Evolutionary conservation across 2,888 invertebrate species (phyloP), one percentile per base, ranked within the genome.

Genomic region (Saturnia japonica): DNA sequence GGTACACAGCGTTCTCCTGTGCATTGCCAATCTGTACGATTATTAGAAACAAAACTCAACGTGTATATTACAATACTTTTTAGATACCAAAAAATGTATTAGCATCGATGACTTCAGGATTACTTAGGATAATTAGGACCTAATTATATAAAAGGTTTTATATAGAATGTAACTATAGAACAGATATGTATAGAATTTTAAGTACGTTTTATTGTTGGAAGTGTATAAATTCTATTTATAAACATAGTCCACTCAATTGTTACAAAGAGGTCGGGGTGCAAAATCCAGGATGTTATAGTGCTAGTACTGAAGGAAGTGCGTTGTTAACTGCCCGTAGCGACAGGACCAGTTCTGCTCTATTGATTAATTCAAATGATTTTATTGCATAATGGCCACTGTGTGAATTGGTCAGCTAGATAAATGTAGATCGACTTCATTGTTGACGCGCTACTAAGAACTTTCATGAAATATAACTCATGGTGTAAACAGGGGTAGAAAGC

Each of bases 361-460:
- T 92, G 91, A 92, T 91, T 90, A 90, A 91, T 91, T 85, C 88
- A 89, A 91, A 89, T 88, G 85, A 85, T 85, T 92, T 92, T 91
- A 93, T 93, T 91, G 85, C 89, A 90, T 91, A 91, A 92, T 92
- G 83, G 86, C 80, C 82, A 78, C 75, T 67, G 72, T 78, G 78
- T 78, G 76, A 80, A 81, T 81, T 82, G 81, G 77, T 79, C 73
- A 76, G 77, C 83, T 83, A 83, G 79, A 74, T 74, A 78, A 4
- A 34, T 79, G 76, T 77, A 79, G 80, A 80, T 76, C 60, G 47
- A 51, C 51, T 42, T 45, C 68, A 43, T 71, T 60, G 43, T 67
- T 67, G 51, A 42, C 43, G 68, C 42, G 51, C 67, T 67, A 4
- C 12, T 67, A 64, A n/a, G 28, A 67, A 43, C 28, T 67, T 45